Base-by-base conservation (phyloP, 2,797 vertebrate genomes). In the Poeciliopsis gracilis region DNA sequence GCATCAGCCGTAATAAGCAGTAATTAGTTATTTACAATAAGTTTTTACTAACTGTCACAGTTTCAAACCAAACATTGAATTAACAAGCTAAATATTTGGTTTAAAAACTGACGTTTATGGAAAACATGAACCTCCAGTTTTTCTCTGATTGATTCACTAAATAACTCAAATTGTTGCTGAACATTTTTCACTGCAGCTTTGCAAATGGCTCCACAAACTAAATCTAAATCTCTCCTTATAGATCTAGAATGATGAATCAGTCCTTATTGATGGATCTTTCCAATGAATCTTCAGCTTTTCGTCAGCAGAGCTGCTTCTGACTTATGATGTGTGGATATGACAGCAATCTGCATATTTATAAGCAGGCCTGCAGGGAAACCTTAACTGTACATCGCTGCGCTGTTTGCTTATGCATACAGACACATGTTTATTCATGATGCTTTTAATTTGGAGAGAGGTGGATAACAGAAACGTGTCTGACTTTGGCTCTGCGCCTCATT, bases 381-480 rank as follows among this genome's bases (percentile, higher is more conserved):
- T 67, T 43, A 67, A 43, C 66, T 38, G 25, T 25, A 25, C 36
- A 23, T 12, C 20, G 25, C 23, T 4, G 12, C 11, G 20, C 4
- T 67, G 66, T 43, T 43, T 67, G 63, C 20, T 67, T 67, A 43
- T 43, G 66, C 66, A 67, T 67, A 11, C 41, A 41, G 36, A 25
- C 25, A 25, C 23, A 41, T 67, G 66, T 67, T 67, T 67, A 67
- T 67, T 67, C 66, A 67, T 67, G 23, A 67, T 43, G 23, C 66
- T 41, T 67, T 67, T 43, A 67, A 67, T 67, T 25, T 25, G 20
- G 67, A 46, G 25, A 71, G 2, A 46, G 23, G 36, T 3, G 30
- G 16, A 36, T 63, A 36, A 36, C 18, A 20, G 15, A 63, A 63
- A 47, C 16, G 1, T 47, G 47, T 47, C 47, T 20, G 46, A 18